phyloP scores from a whole-genome alignment of 2,888 invertebrate genomes.

The Macrosoma leucophasiata region DNA sequence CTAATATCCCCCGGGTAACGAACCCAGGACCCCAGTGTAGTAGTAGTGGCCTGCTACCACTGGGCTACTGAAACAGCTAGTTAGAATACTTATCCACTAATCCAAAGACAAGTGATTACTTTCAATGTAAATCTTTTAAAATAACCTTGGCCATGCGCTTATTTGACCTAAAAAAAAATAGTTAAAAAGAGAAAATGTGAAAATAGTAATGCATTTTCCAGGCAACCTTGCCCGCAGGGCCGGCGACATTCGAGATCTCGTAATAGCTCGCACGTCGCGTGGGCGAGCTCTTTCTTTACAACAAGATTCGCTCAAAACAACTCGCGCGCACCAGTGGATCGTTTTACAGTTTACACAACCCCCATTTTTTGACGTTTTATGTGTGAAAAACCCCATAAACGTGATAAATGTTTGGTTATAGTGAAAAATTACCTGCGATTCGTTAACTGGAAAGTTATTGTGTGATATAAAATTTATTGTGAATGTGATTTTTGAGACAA shows the following conservation, averaged over 20 bases:
- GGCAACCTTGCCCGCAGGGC: slow-evolving; percentile 64
- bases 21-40: too few relatives aligned
- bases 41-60: too few relatives aligned
- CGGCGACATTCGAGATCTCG: slow-evolving; percentile 59
- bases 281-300: slow-evolving; percentile 62
- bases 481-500: slow-evolving; percentile 25
- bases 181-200: slow-evolving; percentile 3
- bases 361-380: slow-evolving; percentile 16
- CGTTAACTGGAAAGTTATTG: too few relatives aligned
- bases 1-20: too few relatives aligned
- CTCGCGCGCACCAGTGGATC: slow-evolving; percentile 49
- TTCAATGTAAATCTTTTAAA: too few relatives aligned
- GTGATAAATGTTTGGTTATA: too few relatives aligned
- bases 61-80: too few relatives aligned
- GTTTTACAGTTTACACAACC: slow-evolving; percentile 54
- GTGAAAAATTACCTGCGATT: too few relatives aligned
- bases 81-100: too few relatives aligned
- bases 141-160: too few relatives aligned
- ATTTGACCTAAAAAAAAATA: background rate
- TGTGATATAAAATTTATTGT: slow-evolving; percentile 15
- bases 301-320: slow-evolving; percentile 60
- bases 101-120: too few relatives aligned
- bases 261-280: slow-evolving; percentile 60
- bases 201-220: slow-evolving; percentile 38
- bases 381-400: too few relatives aligned